Evolutionary conservation across 2,797 vertebrate genomes (phyloP), one percentile per base, ranked within the genome.

Genomic region (Calcarius lapponicus): DNA sequence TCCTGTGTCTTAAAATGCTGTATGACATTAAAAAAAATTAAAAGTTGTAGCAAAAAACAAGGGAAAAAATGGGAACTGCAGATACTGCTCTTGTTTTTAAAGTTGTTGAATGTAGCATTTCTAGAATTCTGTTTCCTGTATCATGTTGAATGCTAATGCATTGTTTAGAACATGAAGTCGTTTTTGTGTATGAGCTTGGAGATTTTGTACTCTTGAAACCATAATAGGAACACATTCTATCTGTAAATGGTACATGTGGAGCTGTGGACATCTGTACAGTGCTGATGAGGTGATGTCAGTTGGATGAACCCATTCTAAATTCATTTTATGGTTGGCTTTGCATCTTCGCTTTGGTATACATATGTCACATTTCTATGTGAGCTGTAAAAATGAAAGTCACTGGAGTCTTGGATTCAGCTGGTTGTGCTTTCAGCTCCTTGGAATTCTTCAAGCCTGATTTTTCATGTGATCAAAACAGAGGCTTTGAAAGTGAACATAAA

Each of bases 401-500:
- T 32, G 36, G 66, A 50, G 36, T 60, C 67, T 66, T 84, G 28
- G 8, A 29, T 89, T 84, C 53, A 73, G 17, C 31, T 80, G 45
- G 20, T 40, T 51, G 50, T 76, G 26, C 70, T 90, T 87, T 92
- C 53, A 73, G 36, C 34, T 92, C 47, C 22, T 22, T 62, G 40
- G 50, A 91, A 72, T 85, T 87, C 50, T 78, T 83, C 26, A 83
- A 71, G 45, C 38, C 11, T 81, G 38, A 48, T 85, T 80, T 84
- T 80, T 61, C 14, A 10, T 69, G 48, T 72, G 61, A 67, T 70
- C 26, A 53, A 71, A 92, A 60, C 34, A 89, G 60, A 61, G 56
- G 10, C 74, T 89, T 86, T 88, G 73, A 80, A 93, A 88, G 26
- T 31, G 21, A 88, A 69, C 29, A 64, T 85, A 57, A 95, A 92